Conservation (phyloP, 1,140 invertebrate species). For the Euglossa dilemma region DNA sequence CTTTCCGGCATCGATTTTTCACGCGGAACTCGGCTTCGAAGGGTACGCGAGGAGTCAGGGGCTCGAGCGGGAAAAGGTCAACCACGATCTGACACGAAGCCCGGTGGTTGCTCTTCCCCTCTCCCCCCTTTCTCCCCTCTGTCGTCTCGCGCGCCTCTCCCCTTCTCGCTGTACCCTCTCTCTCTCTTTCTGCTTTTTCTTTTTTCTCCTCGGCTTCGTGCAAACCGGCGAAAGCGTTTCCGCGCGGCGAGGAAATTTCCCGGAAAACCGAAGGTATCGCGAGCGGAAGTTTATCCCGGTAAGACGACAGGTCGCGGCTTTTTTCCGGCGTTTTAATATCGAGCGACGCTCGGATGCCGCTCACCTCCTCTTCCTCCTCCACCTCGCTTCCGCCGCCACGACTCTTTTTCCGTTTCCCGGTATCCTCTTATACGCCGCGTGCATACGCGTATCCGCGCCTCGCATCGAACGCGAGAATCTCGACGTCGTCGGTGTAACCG, state of each 20-base stretch:
- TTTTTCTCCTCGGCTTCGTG: neutral
- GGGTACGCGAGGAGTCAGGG: slow-evolving; percentile 51
- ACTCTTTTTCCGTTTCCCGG: neutral
- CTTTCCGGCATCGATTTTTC: slow-evolving; percentile 68
- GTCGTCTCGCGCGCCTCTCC: slow-evolving; percentile 10
- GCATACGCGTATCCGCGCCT: neutral
- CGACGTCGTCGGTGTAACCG: slow-evolving; percentile 30
- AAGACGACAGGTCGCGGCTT: slow-evolving; percentile 11
- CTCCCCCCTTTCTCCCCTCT: slow-evolving; percentile 3
- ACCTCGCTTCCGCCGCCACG: neutral
- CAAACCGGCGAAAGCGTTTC: neutral
- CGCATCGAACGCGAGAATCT: slow-evolving; percentile 38
- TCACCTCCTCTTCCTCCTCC: slow-evolving; percentile 4
- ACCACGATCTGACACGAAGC: slow-evolving; percentile 59
- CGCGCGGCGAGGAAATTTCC: neutral
- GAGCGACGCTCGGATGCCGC: slow-evolving; percentile 21
- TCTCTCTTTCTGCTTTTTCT: neutral
- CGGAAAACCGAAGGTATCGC: neutral
- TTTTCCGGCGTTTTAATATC: slow-evolving; percentile 58
- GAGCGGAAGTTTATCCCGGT: slow-evolving; percentile 43
- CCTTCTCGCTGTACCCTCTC: neutral
- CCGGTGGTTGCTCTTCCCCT: slow-evolving; percentile 22
- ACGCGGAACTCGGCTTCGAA: slow-evolving; percentile 54
- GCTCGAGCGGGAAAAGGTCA: slow-evolving; percentile 66
- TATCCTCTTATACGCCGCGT: neutral